phyloP scores from a whole-genome alignment of 2,797 vertebrate genomes.

The Passerculus sandwichensis region DNA sequence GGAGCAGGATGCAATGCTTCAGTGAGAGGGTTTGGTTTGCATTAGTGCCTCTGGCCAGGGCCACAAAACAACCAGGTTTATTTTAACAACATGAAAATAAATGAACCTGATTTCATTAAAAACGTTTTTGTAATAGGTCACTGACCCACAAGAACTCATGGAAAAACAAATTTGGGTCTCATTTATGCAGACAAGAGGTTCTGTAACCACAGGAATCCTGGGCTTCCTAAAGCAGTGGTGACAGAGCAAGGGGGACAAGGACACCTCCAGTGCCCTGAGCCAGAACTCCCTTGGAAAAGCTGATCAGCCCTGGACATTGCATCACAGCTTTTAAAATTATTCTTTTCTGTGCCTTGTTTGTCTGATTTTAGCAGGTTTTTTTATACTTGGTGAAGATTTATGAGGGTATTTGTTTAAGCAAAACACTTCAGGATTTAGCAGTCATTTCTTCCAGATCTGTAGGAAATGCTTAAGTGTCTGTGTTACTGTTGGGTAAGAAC shows the following conservation, averaged over 20 bases:
- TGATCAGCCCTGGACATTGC: neutral
- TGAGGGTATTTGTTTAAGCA: conserved; percentile 24
- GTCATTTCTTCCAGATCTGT: neutral
- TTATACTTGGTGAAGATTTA: conserved; percentile 30
- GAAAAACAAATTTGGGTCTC: conserved; percentile 65
- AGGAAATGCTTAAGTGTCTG: conserved; percentile 23
- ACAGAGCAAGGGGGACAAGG: neutral
- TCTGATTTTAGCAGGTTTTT: conserved; percentile 22
- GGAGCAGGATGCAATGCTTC: conserved; percentile 48
- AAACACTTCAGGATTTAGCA: conserved; percentile 28
- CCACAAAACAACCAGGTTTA: conserved; percentile 54
- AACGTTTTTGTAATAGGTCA: conserved; percentile 67
- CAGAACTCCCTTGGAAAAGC: neutral
- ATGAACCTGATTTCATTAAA: conserved; percentile 47
- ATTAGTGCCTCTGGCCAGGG: conserved; percentile 42
- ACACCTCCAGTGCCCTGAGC: neutral
- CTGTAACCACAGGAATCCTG: conserved; percentile 13
- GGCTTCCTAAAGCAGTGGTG: conserved; percentile 19
- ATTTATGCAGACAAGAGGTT: conserved; percentile 44
- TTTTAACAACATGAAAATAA: conserved; percentile 71
- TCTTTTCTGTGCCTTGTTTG: conserved; percentile 21
- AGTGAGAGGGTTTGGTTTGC: conserved; percentile 58
- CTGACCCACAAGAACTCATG: conserved; percentile 45
- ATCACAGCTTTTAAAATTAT: neutral
- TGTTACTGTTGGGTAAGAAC: conserved; percentile 32